Evolutionary conservation across 2,888 invertebrate species (phyloP).

Genomic region (Papilio elwesi): DNA sequence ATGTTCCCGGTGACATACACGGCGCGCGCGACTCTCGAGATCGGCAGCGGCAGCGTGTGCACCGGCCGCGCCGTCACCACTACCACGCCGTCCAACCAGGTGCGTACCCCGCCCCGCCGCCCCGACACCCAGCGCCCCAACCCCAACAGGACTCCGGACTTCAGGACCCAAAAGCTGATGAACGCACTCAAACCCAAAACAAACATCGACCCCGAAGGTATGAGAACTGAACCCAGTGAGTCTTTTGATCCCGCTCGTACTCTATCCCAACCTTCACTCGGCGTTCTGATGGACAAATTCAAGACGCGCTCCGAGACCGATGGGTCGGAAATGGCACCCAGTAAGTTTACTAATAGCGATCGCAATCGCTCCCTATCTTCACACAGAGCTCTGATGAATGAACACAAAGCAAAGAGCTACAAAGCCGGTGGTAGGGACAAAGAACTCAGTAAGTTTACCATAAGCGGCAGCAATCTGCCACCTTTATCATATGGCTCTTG

Average conservation of each 20-base stretch:
- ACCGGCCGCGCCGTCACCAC: conserved; percentile 82
- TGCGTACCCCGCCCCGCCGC: conserved; percentile 62
- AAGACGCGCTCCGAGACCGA: no score
- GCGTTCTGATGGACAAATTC: neutral
- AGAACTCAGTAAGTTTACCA: neutral
- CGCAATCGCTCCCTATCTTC: no score
- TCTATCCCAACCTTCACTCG: neutral
- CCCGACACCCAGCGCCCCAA: conserved; percentile 41
- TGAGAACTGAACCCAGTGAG: neutral
- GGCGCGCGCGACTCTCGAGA: conserved; percentile 81
- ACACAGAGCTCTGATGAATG: conserved; percentile 19
- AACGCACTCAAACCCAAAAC: conserved; percentile 44
- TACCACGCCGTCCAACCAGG: conserved; percentile 82
- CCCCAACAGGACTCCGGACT: conserved; percentile 34
- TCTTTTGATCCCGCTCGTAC: conserved; percentile 36
- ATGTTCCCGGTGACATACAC: conserved; percentile 81
- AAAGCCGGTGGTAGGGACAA: neutral
- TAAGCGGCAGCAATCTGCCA: neutral
- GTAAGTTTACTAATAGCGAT: neutral
- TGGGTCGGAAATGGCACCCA: neutral
- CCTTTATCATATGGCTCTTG: neutral
- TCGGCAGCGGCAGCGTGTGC: conserved; percentile 79
- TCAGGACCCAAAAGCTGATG: conserved; percentile 46
- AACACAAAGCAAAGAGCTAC: neutral
- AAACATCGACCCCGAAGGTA: neutral